These are phyloP conservation scores for Solen grandis DNA, from an alignment of 1,140 invertebrate genomes.

Conservation along the genomic window DNA sequence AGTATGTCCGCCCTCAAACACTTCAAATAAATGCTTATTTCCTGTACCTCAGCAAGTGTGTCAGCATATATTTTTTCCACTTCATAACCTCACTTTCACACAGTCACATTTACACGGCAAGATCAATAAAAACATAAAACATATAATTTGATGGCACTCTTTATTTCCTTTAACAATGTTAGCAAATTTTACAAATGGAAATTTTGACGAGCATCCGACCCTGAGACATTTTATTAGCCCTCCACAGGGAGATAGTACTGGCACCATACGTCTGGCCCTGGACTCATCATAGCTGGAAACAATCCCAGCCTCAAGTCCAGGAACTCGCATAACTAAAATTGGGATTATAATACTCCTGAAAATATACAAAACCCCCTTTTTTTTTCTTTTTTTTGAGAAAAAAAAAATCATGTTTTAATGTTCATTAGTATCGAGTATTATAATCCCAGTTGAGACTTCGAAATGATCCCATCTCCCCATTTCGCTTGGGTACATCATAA, in stretches of 20 bases:
- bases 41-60: too few relatives aligned
- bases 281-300: background rate
- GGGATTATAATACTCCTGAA: constrained; percentile 8
- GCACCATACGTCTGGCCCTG: constrained; percentile 1
- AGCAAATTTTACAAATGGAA: constrained; percentile 18
- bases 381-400: background rate
- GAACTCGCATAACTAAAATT: background rate
- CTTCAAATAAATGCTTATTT: too few relatives aligned
- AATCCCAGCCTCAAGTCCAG: background rate
- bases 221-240: constrained; percentile 40
- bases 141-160: constrained; percentile 58
- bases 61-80: too few relatives aligned
- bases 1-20: too few relatives aligned
- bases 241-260: constrained; percentile 14
- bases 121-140: too few relatives aligned
- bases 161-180: constrained; percentile 45
- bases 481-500: background rate
- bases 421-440: background rate
- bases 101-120: too few relatives aligned
- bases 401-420: background rate
- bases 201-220: constrained; percentile 7
- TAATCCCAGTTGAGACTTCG: background rate
- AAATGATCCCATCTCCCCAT: background rate
- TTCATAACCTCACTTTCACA: too few relatives aligned
- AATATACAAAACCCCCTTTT: constrained; percentile 1